Percentiles rank a stretch among this genome's conserved stretches.
Evolutionary conservation across 2,113 vertebrate genomes (phyloP).

Genomic region (Empidonax alnorum): DNA sequence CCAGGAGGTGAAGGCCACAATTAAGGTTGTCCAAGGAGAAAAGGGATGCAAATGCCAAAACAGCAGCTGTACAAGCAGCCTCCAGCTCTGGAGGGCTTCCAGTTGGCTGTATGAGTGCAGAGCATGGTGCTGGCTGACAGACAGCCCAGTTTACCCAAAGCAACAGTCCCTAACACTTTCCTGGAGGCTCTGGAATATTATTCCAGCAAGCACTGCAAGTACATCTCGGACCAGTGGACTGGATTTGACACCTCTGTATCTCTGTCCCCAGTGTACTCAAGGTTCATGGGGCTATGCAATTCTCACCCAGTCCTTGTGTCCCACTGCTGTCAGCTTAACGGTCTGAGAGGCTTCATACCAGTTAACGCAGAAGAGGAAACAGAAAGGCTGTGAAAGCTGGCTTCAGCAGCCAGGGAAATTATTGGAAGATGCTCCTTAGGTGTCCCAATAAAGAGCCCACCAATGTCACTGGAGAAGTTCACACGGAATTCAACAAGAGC

Average conservation of each 20-base stretch:
- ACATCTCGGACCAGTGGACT: neutral
- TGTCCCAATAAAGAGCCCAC: neutral
- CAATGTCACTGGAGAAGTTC: neutral
- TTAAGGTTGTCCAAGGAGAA: constrained; percentile 16
- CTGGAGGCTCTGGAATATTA: neutral
- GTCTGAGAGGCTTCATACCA: neutral
- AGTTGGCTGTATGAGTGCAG: neutral
- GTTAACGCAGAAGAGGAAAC: neutral
- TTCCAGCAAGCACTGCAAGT: neutral
- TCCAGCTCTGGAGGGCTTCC: constrained; percentile 19
- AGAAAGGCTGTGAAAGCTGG: neutral
- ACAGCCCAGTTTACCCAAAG: neutral
- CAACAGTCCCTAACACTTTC: neutral
- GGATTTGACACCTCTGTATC: neutral
- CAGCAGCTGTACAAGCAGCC: constrained; percentile 26
- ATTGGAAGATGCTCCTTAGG: neutral
- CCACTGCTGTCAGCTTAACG: neutral
- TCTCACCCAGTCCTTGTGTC: neutral
- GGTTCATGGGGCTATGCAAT: neutral
- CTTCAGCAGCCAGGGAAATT: neutral
- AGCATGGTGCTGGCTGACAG: neutral
- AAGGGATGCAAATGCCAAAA: neutral
- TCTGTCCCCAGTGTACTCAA: neutral
- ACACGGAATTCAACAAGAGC: neutral
- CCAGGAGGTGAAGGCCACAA: neutral